Evolutionary conservation across 1,140 invertebrate species (phyloP), one percentile per base, ranked within the genome.

Genomic region (Ctenoplectra terminalis): DNA sequence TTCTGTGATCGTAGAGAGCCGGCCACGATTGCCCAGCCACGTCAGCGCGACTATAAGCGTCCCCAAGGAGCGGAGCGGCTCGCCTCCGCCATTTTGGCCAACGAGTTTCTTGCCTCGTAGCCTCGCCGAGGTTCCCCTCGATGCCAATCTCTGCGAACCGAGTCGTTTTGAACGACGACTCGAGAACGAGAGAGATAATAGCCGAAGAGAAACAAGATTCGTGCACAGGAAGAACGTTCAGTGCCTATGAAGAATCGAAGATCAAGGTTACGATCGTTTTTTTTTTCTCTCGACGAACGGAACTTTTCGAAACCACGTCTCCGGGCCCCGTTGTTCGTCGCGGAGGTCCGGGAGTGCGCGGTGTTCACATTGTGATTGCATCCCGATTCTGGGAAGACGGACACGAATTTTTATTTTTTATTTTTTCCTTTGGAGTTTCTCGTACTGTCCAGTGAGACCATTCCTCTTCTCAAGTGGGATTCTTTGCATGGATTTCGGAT

Each of bases 1-100:
- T 97, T 95, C 96, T 97, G 95, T 97, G 97, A 97, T 93, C 86
- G 77, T 87, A 87, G 50, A 87, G 72, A 54, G n/a, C 63, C 71
- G 83, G 86, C 83, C 67, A 56, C 69, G 58, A 84, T 84, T 71
- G 85, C 60, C 85, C 67, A 58, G 52, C 58, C 74, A 40, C 74
- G n/a, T 58, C 67, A 31, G 60, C 54, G 52, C 54, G 56, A 56
- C 58, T 56, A n/a, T 56, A 63, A 52, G 15, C 20, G 61, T 46
- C 60, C 66, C 23, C 15, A 40, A 34, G 66, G 29, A 74, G 66
- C 56, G 48, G 43, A 63, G 69, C 80, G 66, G 54, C 13, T 52
- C 54, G 23, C 69, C 50, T 69, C 74, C 60, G 46, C 54, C 82
- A 64, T 72, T 75, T 69, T 46, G 26, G 74, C 77, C 77, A 82